Evolutionary conservation across 2,888 invertebrate genomes (phyloP), one percentile per base, ranked within the genome.

Genomic region (Tipula lateralis): DNA sequence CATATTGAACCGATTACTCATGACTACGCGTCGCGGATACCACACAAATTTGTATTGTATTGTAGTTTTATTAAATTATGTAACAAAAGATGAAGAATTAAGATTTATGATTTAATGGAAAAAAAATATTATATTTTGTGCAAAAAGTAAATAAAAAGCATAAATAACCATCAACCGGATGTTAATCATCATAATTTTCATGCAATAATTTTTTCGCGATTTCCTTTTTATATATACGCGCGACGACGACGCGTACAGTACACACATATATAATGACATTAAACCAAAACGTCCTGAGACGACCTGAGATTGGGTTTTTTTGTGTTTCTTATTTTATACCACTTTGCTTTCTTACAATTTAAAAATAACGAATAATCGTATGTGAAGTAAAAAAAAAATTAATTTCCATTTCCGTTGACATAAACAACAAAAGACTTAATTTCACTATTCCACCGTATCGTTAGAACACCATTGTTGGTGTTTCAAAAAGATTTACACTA

Each of bases 171-270:
- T 24, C 66, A 66, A 9, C 66, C 66, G 66, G 66, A 66, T 66
- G 66, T 66, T 66, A 66, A 66, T 66, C 66, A 66, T 66, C 66
- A 66, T 66, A 66, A 66, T 66, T 66, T 19, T 66, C 66, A 66
- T 66, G 66, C 66, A 19, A 66, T 66, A 66, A 24, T 24, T 66
- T 66, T 66, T 66, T 66, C 24, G 66, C 66, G 66, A 66, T 66
- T 24, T 66, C 66, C 66, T 66, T 66, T 66, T 66, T 24, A 19
- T 66, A 24, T 24, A 32, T 32, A 32, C 7, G 7, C 32, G 66
- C 66, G 66, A 66, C 66, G 66, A 24, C 1, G 66, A 66, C 66
- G 24, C 44, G 16, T 44, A 44, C 12, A 39, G 32, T 32, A 32
- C 32, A 36, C 12, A 36, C 12, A 36, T 16, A 44, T 16, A 44